Evolutionary conservation across 2,797 vertebrate species (phyloP).

Genomic region (Cryptoblepharus egeriae): DNA sequence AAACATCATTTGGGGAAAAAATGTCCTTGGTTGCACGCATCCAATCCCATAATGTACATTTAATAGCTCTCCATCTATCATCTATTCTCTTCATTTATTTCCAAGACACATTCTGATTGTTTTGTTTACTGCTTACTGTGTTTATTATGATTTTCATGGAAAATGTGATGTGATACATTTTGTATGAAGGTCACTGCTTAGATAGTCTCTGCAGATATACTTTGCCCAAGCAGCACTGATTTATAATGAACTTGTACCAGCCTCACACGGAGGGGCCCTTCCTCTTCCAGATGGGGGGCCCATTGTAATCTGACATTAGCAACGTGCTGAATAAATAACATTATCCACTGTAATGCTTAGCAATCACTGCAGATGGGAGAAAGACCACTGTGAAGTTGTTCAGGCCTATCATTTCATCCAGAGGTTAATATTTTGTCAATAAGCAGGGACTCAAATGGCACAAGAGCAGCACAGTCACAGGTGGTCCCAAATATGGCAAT

Average conservation of each 20-base stretch:
- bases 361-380: constrained; percentile 35
- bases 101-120: constrained; percentile 70
- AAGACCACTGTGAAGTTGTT: constrained; percentile 53
- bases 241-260: constrained; percentile 62
- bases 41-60: constrained; percentile 65
- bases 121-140: constrained; percentile 75
- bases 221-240: constrained; percentile 43
- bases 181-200: constrained; percentile 72
- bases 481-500: constrained; percentile 1
- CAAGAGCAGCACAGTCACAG: constrained; percentile 23
- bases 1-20: constrained; percentile 49
- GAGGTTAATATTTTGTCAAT: constrained; percentile 60
- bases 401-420: constrained; percentile 54
- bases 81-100: constrained; percentile 57
- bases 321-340: constrained; percentile 52
- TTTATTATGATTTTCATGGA: constrained; percentile 74
- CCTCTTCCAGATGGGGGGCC: constrained; percentile 58
- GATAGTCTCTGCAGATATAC: constrained; percentile 50
- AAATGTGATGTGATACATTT: constrained; percentile 60
- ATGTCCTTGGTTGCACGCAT: constrained; percentile 49
- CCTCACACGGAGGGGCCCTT: constrained; percentile 61
- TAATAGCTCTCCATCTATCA: constrained; percentile 60
- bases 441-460: not conserved
- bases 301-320: constrained; percentile 59
- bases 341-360: constrained; percentile 34